phyloP scores from a whole-genome alignment of 2,888 invertebrate species.

The Drosophila pullipes region DNA sequence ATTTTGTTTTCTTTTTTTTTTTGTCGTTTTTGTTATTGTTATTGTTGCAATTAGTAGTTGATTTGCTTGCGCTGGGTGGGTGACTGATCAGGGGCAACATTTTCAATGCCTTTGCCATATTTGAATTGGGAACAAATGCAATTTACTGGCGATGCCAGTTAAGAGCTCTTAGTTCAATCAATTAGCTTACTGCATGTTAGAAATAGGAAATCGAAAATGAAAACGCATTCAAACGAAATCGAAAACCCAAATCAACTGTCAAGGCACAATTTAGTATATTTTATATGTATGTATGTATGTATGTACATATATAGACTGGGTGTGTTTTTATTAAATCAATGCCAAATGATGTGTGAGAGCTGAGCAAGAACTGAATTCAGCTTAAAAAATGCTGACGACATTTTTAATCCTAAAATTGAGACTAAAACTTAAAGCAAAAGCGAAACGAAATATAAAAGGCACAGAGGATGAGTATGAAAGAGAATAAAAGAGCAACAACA shows the following conservation, averaged over 20 bases:
- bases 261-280: constrained; percentile 54
- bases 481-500: constrained; percentile 1
- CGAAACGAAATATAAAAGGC: constrained; percentile 1
- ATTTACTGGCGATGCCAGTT: constrained; percentile 2
- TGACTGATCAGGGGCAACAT: constrained; percentile 49
- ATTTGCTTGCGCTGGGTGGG: constrained; percentile 27
- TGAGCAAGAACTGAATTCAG: constrained; percentile 56
- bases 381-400: constrained; percentile 79
- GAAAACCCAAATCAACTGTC: constrained; percentile 82
- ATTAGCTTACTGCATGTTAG: constrained; percentile 14
- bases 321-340: constrained; percentile 64
- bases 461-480: not conserved
- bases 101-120: constrained; percentile 36
- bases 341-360: constrained; percentile 57
- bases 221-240: constrained; percentile 61
- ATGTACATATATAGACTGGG: constrained; percentile 30
- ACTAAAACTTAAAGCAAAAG: constrained; percentile 60
- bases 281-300: constrained; percentile 22
- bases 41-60: constrained; percentile 19
- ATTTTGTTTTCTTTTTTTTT: constrained; percentile 19
- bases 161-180: constrained; percentile 8
- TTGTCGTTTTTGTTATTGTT: constrained; percentile 26
- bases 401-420: constrained; percentile 80
- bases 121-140: constrained; percentile 20
- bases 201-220: constrained; percentile 52